Conservation (phyloP, 2,888 invertebrate genomes). For the Synanthedon tipuliformis region DNA sequence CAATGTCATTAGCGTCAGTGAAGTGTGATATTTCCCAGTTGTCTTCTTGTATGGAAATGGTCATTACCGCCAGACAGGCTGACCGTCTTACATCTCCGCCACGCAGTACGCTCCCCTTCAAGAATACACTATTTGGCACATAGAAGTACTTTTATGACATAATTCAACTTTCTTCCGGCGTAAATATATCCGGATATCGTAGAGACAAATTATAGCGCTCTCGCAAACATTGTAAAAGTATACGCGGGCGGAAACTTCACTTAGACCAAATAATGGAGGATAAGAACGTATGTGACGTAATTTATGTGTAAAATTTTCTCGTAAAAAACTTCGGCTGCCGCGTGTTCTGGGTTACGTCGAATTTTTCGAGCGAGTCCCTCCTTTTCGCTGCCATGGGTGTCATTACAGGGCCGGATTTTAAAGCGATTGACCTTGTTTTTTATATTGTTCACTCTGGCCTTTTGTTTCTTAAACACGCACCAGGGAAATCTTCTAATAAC, state of each 20-base stretch:
- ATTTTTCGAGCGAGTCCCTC: conserved; percentile 8
- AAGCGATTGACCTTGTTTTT: conserved; percentile 35
- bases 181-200: conserved; percentile 14
- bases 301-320: conserved; percentile 57
- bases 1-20: neutral
- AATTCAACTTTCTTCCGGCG: neutral
- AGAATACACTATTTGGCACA: too few species aligned
- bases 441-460: conserved; percentile 24
- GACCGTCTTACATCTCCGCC: too few species aligned
- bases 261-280: conserved; percentile 54
- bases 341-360: conserved; percentile 32
- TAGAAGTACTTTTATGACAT: too few species aligned
- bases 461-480: conserved; percentile 13
- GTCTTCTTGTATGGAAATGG: too few species aligned
- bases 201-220: conserved; percentile 41
- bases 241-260: conserved; percentile 40
- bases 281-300: conserved; percentile 55
- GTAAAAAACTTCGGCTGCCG: conserved; percentile 41
- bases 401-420: conserved; percentile 40
- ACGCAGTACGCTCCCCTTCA: too few species aligned
- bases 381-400: conserved; percentile 29
- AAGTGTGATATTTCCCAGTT: neutral
- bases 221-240: conserved; percentile 47
- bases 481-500: conserved; percentile 6
- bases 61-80: too few species aligned